Base-by-base conservation (phyloP, 1,140 invertebrate species). In the Alviniconcha marisindica region DNA sequence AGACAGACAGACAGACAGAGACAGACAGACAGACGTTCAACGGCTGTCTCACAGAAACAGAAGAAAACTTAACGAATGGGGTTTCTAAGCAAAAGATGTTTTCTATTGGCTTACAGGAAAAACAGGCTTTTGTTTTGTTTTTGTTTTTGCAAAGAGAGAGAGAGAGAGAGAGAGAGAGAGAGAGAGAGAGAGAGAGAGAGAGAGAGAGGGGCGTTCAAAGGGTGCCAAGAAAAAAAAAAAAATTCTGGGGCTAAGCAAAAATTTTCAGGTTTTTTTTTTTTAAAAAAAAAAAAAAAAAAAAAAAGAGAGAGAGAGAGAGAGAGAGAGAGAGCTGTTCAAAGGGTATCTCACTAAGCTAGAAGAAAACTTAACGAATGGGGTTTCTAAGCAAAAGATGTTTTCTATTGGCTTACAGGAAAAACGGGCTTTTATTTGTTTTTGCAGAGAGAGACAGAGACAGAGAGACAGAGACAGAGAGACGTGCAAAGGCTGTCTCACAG, bases 301-400 rank as follows among this genome's bases (percentile, higher is more conserved):
- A 24, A 60, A 24, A 60, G 56, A 60, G 56, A n/a, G 56, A 60
- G 56, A 60, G 56, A 60, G 56, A 60, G 56, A 60, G 56, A 60
- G 56, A 1, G n/a, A 28, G 56, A 21, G 18, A n/a, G 4, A 28
- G 56, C 15, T 7, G 48, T 12, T 51, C 48, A 21, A 51, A 1
- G 48, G 48, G 48, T 51, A 21, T 51, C 12, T 51, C 12, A 21
- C 48, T 51, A 21, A 12, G 21, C 48, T 15, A 12, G 12, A 51
- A 51, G 21, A 51, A 0, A 21, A n/a, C n/a, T n/a, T n/a, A n/a
- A n/a, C n/a, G 12, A 51, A 1, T 1, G 12, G 1, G 48, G 21
- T 51, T 51, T 51, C 21, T 51, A 15, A 15, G 48, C 12, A 21
- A 51, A 1, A 15, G 12, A 15, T 51, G 12, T 15, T 51, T 51